A percentile compares a stretch with the other conserved stretches of the same genome.
Evolutionary conservation across 2,113 vertebrate species (phyloP).

Genomic region (Arenaria interpres): DNA sequence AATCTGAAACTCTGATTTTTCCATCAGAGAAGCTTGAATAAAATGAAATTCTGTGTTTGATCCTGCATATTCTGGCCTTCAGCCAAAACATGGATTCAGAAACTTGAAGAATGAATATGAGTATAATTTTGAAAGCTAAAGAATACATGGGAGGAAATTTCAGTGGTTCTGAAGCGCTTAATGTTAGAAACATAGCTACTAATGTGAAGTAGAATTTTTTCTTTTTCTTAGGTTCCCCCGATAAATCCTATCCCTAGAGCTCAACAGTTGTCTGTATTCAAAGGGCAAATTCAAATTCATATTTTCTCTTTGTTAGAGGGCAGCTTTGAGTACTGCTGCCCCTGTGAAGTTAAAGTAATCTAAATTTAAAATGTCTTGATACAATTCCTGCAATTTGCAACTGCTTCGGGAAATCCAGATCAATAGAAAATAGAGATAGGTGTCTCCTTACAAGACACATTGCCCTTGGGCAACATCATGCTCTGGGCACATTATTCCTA

Average conservation of each 20-base stretch:
- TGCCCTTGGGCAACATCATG: neutral
- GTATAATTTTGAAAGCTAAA: neutral
- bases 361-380: neutral
- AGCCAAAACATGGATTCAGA: neutral
- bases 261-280: neutral
- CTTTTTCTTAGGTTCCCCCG: neutral
- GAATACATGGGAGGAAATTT: neutral
- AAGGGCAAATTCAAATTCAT: neutral
- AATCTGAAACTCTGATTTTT: neutral
- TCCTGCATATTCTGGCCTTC: neutral
- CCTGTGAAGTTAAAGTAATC: neutral
- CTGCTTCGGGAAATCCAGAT: neutral
- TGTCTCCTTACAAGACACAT: neutral
- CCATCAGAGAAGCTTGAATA: neutral
- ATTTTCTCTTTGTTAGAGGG: neutral
- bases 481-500: neutral
- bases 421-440: neutral
- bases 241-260: neutral
- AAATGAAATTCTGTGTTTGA: neutral
- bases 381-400: neutral
- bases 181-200: neutral
- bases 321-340: neutral
- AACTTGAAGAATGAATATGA: neutral
- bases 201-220: rapidly evolving
- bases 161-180: neutral